Conservation (phyloP, 2,797 vertebrate genomes). For the Mormyrops attenuatus region DNA sequence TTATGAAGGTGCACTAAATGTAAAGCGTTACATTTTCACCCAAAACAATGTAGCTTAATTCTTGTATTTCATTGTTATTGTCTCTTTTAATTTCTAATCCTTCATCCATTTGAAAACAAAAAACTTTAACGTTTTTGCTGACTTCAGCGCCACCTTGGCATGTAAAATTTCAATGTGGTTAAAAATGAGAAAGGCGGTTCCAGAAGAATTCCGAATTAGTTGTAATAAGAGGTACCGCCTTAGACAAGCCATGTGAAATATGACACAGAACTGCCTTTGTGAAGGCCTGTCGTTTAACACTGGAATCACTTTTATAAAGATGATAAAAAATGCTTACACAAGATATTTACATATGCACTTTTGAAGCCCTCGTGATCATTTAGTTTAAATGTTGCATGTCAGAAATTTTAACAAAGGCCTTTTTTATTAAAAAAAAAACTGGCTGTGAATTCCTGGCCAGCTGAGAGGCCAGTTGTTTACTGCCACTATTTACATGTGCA, state of each 20-base stretch:
- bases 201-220: background rate
- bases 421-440: background rate
- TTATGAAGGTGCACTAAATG: no score
- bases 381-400: background rate
- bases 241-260: background rate
- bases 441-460: constrained; percentile 1
- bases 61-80: background rate
- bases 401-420: background rate
- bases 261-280: background rate
- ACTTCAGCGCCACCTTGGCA: background rate
- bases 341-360: background rate
- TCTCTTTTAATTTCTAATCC: background rate
- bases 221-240: background rate
- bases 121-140: background rate
- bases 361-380: background rate
- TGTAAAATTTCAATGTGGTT: background rate
- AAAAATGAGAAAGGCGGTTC: background rate
- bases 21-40: background rate
- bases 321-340: background rate
- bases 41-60: background rate
- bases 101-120: background rate
- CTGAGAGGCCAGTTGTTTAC: background rate
- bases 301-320: background rate
- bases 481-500: background rate
- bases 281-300: background rate